Conservation (phyloP, 2,888 invertebrate genomes). For the Drosophila melanosoma region DNA sequence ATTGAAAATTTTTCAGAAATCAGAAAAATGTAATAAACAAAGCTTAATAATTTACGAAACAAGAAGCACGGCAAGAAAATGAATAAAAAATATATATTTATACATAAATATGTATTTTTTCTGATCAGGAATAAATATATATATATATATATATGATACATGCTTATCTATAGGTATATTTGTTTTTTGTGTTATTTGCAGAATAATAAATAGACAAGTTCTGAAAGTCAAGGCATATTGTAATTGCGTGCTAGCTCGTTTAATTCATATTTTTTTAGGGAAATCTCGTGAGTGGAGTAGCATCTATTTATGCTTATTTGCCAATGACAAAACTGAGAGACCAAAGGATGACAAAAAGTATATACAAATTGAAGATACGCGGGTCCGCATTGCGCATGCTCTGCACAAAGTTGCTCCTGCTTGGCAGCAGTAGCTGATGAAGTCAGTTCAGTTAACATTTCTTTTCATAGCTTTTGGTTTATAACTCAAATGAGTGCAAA, state of each 20-base stretch:
- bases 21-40: background rate
- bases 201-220: background rate
- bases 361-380: background rate
- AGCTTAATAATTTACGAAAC: background rate
- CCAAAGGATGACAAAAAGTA: background rate
- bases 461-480: background rate
- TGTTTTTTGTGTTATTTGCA: background rate
- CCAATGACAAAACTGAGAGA: background rate
- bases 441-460: conserved; percentile 2
- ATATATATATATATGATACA: too few relatives aligned
- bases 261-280: background rate
- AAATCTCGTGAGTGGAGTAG: background rate
- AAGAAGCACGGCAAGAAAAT: background rate
- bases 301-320: background rate
- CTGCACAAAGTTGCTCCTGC: background rate
- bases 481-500: background rate
- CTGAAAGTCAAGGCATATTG: background rate
- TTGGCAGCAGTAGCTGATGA: background rate
- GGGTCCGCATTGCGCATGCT: background rate
- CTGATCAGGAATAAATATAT: background rate
- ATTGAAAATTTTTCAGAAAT: background rate
- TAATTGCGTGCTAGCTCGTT: background rate
- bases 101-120: background rate
- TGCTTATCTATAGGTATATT: too few relatives aligned
- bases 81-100: background rate